Conservation (phyloP, 1,140 invertebrate genomes). For the Bombus waltoni region DNA sequence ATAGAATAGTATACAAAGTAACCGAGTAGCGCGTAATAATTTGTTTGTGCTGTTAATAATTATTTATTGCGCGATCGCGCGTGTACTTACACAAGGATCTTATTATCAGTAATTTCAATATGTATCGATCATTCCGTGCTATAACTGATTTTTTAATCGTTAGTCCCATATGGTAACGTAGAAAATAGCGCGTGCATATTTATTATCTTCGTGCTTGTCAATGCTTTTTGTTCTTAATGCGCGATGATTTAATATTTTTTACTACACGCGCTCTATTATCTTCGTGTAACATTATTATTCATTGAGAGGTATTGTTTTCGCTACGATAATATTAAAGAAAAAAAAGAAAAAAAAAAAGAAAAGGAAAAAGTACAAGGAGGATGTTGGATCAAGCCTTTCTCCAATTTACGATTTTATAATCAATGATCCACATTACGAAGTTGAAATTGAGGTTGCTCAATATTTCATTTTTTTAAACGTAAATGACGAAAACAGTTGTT, state of each 20-base stretch:
- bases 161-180: too few relatives aligned
- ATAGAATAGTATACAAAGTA: not conserved
- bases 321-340: not conserved
- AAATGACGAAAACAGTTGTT: not conserved
- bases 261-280: accelerated
- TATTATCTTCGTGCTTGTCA: accelerated
- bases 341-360: too few relatives aligned
- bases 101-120: too few relatives aligned
- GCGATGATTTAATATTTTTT: accelerated
- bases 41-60: too few relatives aligned
- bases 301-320: not conserved
- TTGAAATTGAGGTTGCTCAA: not conserved
- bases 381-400: not conserved
- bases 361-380: too few relatives aligned
- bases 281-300: not conserved
- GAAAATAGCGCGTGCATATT: too few relatives aligned
- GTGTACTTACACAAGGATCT: too few relatives aligned
- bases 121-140: too few relatives aligned
- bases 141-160: too few relatives aligned
- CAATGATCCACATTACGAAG: not conserved
- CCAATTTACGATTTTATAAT: not conserved
- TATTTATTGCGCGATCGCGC: too few relatives aligned
- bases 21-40: not conserved
- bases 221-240: too few relatives aligned
- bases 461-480: not conserved